Evolutionary conservation across 1,140 invertebrate species (phyloP).

Genomic region (Euura lappo): DNA sequence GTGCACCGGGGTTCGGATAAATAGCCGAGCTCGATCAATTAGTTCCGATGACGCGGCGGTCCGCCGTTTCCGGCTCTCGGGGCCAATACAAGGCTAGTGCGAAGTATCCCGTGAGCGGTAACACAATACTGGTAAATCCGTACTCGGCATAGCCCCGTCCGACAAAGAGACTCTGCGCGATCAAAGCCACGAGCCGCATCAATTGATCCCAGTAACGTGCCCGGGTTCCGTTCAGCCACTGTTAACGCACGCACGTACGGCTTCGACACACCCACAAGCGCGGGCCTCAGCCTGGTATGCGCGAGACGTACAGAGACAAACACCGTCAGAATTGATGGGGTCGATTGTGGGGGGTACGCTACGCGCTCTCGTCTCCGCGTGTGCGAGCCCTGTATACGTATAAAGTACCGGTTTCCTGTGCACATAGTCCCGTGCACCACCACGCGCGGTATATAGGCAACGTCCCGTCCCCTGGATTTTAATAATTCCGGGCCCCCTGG

Average conservation of each 20-base stretch:
- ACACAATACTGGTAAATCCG: no score
- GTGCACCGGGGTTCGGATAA: not conserved
- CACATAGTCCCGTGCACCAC: slow-evolving; percentile 16
- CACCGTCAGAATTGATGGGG: slow-evolving; percentile 3
- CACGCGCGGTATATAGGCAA: no score
- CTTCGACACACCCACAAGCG: no score
- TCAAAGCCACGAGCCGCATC: not conserved
- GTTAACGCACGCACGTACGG: no score
- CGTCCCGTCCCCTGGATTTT: slow-evolving; percentile 39
- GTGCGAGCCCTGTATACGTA: not conserved
- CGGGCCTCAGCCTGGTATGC: not conserved
- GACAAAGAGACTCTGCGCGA: not conserved
- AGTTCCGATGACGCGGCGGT: slow-evolving; percentile 6
- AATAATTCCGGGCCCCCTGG: slow-evolving; percentile 51
- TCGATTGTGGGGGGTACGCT: not conserved
- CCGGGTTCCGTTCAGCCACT: no score
- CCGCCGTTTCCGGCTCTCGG: not conserved
- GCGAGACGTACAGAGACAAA: not conserved
- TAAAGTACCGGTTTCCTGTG: slow-evolving; percentile 39
- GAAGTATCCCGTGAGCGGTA: no score
- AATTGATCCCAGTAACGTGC: not conserved
- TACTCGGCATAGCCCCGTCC: not conserved
- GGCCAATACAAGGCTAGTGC: no score
- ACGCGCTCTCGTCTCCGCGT: not conserved
- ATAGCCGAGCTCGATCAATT: not conserved